These are phyloP conservation scores for Aviceda cuculoides DNA, from an alignment of 2,797 vertebrate genomes.

Conservation along the genomic window DNA sequence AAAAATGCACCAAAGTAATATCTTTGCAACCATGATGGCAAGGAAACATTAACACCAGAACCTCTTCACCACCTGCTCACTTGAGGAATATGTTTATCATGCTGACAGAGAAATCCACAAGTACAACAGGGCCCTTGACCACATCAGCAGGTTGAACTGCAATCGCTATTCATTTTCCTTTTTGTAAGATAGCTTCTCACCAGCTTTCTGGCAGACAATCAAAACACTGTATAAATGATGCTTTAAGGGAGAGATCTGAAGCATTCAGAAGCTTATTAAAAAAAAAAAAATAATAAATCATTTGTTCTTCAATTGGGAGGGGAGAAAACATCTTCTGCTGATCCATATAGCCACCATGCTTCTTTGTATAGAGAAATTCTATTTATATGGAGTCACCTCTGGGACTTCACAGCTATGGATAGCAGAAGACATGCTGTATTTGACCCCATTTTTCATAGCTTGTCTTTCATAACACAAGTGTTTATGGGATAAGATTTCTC, in stretches of 20 bases:
- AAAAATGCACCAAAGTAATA: neutral
- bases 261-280: neutral
- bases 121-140: neutral
- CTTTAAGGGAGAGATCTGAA: neutral
- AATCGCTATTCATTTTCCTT: neutral
- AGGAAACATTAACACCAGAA: neutral
- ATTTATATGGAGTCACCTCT: neutral
- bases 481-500: neutral
- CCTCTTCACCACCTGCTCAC: neutral
- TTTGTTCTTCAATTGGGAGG: neutral
- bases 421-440: neutral
- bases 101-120: neutral
- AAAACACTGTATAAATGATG: neutral
- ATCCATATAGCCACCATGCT: neutral
- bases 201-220: neutral
- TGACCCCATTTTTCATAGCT: neutral
- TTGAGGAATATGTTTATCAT: neutral
- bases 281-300: neutral
- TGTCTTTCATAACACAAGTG: neutral
- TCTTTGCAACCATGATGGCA: neutral
- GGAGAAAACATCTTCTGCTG: neutral
- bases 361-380: neutral
- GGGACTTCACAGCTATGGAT: neutral
- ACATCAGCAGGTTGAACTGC: neutral
- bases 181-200: neutral